Evolutionary conservation across 2,113 vertebrate genomes (phyloP), one percentile per base, ranked within the genome.

Genomic region (Riparia riparia): DNA sequence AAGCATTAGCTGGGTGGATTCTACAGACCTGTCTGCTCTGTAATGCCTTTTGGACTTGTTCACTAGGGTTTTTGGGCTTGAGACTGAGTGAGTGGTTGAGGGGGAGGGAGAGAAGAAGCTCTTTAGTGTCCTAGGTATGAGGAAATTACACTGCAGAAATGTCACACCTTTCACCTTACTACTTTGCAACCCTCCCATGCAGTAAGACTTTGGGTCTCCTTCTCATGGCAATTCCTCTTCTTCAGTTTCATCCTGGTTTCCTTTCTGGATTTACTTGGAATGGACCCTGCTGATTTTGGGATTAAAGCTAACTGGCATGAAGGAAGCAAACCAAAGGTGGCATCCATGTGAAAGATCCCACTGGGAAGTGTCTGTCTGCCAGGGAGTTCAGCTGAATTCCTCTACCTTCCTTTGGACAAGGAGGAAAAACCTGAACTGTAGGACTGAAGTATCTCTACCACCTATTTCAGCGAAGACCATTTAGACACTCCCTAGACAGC

Each of bases 221-320:
- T 15, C 51, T 79, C 10, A 0, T 44, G n/a, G 45, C 2, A 50
- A 31, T 56, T 63, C 66, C 41, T 84, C 45, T 51, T 96, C 89
- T 95, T 83, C 0, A 2, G 41, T 96, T 96, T 97, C 95, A 91
- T 77, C 34, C 32, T 63, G 29, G 25, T 79, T 95, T 93, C 76
- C 65, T 79, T 91, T 79, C 51, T 0, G 11, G 82, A 95, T 93
- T 96, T 95, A 80, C 79, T 80, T 94, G 95, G 86, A 95, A 90
- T 82, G 56, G 78, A 83, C 26, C 50, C 65, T 53, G 39, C 28
- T 76, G 76, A 69, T 87, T 85, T 79, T 1, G 41, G 77, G 70
- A 92, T 94, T 95, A 97, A 96, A 93, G 71, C 31, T 82, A 57
- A 60, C 26, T 78, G 79, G 54, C n/a, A 68, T 86, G 89, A 91